These are phyloP conservation scores for Condylostylus longicornis DNA, from an alignment of 1,140 invertebrate genomes.

Conservation along the genomic window DNA sequence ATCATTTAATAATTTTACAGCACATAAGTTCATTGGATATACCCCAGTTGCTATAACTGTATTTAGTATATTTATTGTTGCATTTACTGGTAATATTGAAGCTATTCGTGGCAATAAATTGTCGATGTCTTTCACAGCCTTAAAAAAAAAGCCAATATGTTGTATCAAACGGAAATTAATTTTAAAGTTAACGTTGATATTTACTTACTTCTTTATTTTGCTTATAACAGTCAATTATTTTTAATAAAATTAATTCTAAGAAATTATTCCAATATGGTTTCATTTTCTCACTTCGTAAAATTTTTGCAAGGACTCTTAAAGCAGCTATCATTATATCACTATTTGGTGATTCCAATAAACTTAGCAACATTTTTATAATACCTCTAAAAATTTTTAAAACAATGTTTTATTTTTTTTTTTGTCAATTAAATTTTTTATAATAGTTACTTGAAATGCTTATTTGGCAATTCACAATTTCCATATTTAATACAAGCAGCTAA, in stretches of 20 bases:
- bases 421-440: conserved; percentile 3
- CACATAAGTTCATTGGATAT: conserved; percentile 74
- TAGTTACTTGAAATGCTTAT: conserved; percentile 40
- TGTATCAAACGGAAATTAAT: background rate
- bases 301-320: conserved; percentile 61
- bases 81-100: conserved; percentile 50
- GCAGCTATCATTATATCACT: conserved; percentile 55
- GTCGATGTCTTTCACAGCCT: conserved; percentile 35
- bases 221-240: conserved; percentile 72
- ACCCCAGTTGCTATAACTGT: conserved; percentile 74
- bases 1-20: conserved; percentile 84
- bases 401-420: background rate
- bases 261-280: conserved; percentile 65
- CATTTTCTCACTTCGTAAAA: conserved; percentile 61
- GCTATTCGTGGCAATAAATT: conserved; percentile 52
- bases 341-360: conserved; percentile 51
- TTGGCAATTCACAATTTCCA: conserved; percentile 33
- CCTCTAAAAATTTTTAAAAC: conserved; percentile 38
- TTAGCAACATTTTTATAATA: conserved; percentile 55
- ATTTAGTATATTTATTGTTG: conserved; percentile 42
- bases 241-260: conserved; percentile 73
- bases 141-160: conserved; percentile 3
- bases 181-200: no score
- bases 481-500: conserved; percentile 32
- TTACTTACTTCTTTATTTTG: conserved; percentile 53